Evolutionary conservation across 2,797 vertebrate species (phyloP), one percentile per base, ranked within the genome.

Genomic region (Neosilurus hyrtlii): DNA sequence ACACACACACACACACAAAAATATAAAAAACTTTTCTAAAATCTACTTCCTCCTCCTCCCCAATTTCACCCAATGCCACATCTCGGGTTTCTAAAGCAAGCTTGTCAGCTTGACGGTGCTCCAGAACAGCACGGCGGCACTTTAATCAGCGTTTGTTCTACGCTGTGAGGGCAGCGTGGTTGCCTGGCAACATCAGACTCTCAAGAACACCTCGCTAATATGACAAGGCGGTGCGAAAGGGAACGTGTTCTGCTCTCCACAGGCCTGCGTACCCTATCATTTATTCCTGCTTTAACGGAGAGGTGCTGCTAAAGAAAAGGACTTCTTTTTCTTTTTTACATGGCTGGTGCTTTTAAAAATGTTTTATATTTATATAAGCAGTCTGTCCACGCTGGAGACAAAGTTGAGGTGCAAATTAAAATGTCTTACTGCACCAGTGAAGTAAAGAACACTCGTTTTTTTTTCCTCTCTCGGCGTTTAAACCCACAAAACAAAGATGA

Each of bases 141-240:
- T 88, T 88, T 86, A 88, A 85, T 82, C 86, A 87, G 85, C 84
- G 61, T 82, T 88, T 86, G 87, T 86, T 88, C 84, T 86, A 83
- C 82, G 30, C 70, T 35, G 22, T 83, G 80, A 88, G 83, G 84
- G 86, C 70, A 83, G 80, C 74, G 9, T 8, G 79, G 87, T 88
- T 86, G 84, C 87, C 70, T 86, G 65, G 87, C 82, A 86, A 88
- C 87, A 81, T 86, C 56, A 65, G 80, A 86, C 86, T 86, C 86
- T 87, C 71, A 35, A 83, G 84, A 85, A 82, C 82, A 80, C 81
- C 83, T 81, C 74, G 49, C 74, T 81, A 85, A 85, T 87, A 80
- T 76, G 84, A 75, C 75, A 68, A 76, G 84, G 73, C 68, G 67
- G 83, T 62, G 75, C 67, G 59, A 86, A 82, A 82, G 67, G 81